Conservation (phyloP, 2,113 vertebrate genomes). For the Muntiacus muntjak region DNA sequence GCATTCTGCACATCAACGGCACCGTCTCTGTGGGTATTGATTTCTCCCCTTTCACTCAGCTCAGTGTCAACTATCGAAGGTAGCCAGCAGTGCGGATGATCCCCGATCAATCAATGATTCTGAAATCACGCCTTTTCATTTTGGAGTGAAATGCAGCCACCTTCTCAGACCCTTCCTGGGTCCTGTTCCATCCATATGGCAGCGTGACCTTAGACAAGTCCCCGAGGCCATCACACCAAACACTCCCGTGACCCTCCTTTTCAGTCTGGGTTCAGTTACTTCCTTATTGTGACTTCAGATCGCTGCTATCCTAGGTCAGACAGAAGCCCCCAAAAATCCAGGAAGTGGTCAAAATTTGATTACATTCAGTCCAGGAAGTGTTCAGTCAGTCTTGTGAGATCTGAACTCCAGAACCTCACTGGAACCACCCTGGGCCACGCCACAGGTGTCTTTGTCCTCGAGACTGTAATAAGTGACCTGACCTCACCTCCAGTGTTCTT, state of each 20-base stretch:
- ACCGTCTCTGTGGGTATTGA: not conserved
- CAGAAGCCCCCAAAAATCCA: not conserved
- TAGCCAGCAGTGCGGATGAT: not conserved
- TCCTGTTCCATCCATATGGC: not conserved
- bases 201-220: not conserved
- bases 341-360: not conserved
- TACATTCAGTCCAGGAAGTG: not conserved
- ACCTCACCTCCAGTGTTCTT: too few species aligned
- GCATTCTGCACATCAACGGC: fast-evolving
- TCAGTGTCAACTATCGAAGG: not conserved
- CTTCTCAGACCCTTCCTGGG: not conserved
- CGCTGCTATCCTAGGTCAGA: not conserved
- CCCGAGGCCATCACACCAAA: not conserved
- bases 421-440: not conserved
- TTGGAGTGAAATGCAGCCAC: not conserved
- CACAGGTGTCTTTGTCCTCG: too few species aligned
- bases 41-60: not conserved
- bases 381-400: not conserved
- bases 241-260: not conserved
- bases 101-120: not conserved
- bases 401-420: not conserved
- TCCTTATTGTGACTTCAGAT: not conserved
- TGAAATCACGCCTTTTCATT: not conserved
- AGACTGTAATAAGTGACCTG: too few species aligned
- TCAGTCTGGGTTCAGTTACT: not conserved